A percentile compares a stretch with the other conserved stretches of the same genome.
phyloP scores from a whole-genome alignment of 1,140 invertebrate genomes.

The Venturia canescens region DNA sequence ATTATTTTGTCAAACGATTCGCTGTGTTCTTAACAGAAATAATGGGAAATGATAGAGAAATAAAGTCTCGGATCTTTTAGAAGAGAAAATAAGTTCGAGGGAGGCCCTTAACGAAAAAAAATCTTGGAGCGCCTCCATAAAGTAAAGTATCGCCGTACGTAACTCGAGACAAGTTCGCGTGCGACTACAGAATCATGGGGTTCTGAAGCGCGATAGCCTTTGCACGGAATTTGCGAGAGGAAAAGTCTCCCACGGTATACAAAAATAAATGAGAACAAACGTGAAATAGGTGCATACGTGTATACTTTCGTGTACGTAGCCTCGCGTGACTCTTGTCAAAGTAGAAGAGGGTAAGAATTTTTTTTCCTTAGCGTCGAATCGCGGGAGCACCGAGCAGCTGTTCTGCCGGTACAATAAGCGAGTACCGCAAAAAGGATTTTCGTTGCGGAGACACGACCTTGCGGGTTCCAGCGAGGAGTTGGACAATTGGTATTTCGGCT shows the following conservation, averaged over 20 bases:
- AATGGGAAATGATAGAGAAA: no score
- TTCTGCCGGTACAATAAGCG: no score
- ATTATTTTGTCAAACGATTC: no score
- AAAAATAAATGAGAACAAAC: constrained; percentile 11
- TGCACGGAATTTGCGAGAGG: constrained; percentile 25
- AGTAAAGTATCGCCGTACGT: constrained; percentile 17
- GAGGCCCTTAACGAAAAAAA: neutral
- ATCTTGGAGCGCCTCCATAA: neutral
- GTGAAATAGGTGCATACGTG: neutral
- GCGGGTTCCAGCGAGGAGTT: neutral
- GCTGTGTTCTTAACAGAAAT: no score
- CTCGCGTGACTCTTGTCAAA: constrained; percentile 15
- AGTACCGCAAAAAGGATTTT: neutral
- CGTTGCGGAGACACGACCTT: neutral
- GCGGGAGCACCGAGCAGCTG: neutral
- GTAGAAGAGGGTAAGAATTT: neutral
- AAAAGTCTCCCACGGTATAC: neutral
- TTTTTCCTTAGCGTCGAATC: neutral
- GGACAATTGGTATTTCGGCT: neutral
- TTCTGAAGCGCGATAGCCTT: constrained; percentile 27
- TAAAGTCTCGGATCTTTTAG: neutral
- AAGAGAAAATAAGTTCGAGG: neutral
- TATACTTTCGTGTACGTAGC: neutral
- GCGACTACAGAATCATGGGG: constrained; percentile 30
- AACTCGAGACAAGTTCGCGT: neutral